Conservation (phyloP, 92 coral and sea anemone species). For the Palythoa grandis region DNA sequence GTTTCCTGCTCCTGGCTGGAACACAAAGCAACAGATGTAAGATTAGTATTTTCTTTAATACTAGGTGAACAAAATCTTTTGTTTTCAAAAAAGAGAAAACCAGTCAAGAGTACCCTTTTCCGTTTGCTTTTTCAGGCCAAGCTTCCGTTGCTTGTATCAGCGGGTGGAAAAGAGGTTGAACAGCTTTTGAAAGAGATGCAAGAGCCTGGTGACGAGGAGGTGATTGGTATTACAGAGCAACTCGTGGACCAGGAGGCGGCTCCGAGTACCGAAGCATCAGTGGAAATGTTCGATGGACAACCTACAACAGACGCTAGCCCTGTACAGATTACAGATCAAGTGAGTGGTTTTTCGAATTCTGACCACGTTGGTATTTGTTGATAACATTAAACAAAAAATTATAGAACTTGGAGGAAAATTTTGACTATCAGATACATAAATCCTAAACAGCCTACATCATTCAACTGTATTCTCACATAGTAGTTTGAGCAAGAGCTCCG, state of each 20-base stretch:
- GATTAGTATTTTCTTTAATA: neutral
- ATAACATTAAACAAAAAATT: too few relatives aligned
- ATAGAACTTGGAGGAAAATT: too few relatives aligned
- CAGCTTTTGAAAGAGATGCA: conserved; percentile 84
- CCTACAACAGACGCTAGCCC: neutral
- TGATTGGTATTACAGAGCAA: conserved; percentile 83
- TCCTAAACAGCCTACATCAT: too few relatives aligned
- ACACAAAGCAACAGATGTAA: neutral
- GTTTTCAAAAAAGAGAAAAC: too few relatives aligned
- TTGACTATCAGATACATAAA: too few relatives aligned
- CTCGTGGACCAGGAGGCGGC: conserved; percentile 66
- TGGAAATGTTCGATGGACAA: conserved; percentile 27
- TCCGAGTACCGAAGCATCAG: conserved; percentile 10
- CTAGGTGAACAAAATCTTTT: neutral
- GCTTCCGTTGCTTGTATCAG: conserved; percentile 67
- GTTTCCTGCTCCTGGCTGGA: neutral
- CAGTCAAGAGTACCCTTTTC: neutral
- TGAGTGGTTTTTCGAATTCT: neutral
- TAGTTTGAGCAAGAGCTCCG: too few relatives aligned
- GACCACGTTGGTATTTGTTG: too few relatives aligned
- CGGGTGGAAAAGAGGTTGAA: conserved; percentile 85
- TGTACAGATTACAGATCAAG: conserved; percentile 21
- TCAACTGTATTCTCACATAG: too few relatives aligned
- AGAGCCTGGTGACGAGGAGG: conserved; percentile 88
- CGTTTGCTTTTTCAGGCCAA: conserved; percentile 63